Evolutionary conservation across 1,140 invertebrate species (phyloP).

Genomic region (Brachionus manjavacas): DNA sequence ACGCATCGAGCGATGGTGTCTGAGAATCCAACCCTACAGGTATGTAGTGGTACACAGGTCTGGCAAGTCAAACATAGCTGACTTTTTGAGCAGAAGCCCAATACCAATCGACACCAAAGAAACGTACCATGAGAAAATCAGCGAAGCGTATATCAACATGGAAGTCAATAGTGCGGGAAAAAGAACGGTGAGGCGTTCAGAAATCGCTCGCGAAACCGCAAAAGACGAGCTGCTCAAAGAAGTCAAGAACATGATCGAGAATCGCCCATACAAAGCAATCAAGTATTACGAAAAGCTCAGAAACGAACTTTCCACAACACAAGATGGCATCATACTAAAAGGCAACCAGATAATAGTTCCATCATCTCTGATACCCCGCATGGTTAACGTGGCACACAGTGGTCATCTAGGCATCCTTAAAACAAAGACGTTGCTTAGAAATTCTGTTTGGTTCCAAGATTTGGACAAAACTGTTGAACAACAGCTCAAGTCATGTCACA

Average conservation of each 20-base stretch:
- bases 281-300: neutral
- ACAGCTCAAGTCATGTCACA: neutral
- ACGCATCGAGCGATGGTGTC: neutral
- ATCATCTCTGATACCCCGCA: neutral
- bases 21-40: constrained; percentile 23
- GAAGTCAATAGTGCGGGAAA: constrained; percentile 44
- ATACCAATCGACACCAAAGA: neutral
- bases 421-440: neutral
- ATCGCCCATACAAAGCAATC: neutral
- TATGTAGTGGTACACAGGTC: constrained; percentile 58
- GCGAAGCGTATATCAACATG: constrained; percentile 43
- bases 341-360: neutral
- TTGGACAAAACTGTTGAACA: neutral
- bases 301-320: neutral
- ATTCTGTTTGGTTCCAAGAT: neutral
- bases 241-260: neutral
- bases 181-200: constrained; percentile 43
- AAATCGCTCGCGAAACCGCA: neutral
- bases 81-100: neutral
- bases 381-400: neutral
- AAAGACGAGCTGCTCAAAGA: neutral
- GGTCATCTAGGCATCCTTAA: neutral
- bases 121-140: constrained; percentile 42
- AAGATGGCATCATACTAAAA: neutral
- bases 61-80: constrained; percentile 47